phyloP scores from a whole-genome alignment of 2,888 invertebrate genomes.

The Phytoseiulus persimilis region DNA sequence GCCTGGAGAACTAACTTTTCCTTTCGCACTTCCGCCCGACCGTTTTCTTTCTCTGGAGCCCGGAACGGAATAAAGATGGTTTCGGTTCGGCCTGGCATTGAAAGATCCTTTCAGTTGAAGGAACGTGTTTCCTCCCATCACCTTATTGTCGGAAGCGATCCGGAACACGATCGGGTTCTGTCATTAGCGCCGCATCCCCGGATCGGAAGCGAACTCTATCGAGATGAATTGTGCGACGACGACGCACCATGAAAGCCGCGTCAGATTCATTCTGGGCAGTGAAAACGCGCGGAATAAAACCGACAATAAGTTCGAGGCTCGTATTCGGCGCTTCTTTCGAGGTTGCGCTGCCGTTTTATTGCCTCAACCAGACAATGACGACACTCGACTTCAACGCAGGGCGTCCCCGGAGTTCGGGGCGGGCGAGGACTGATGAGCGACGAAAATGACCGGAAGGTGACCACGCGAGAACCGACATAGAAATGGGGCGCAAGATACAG shows the following conservation, averaged over 20 bases:
- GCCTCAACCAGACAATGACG: background rate
- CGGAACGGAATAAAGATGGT: no score
- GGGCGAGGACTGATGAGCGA: no score
- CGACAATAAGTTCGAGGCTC: background rate
- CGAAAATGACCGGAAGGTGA: no score
- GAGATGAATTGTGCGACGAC: background rate
- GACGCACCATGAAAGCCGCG: background rate
- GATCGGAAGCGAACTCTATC: background rate
- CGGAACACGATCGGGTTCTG: background rate
- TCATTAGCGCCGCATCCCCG: background rate
- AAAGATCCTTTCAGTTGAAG: no score
- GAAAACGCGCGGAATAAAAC: background rate
- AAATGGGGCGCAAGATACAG: no score
- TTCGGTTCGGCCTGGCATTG: no score
- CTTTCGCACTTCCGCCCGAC: no score
- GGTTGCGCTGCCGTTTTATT: background rate
- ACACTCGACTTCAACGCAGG: background rate
- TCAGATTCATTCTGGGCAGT: background rate
- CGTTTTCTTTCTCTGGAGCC: no score
- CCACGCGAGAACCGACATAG: no score
- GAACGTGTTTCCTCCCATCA: background rate
- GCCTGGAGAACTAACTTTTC: no score
- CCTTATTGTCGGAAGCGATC: background rate
- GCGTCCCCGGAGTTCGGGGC: no score
- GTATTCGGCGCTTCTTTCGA: background rate